Evolutionary conservation across 2,113 vertebrate species (phyloP), one percentile per base, ranked within the genome.

Genomic region (Vicugna pacos): DNA sequence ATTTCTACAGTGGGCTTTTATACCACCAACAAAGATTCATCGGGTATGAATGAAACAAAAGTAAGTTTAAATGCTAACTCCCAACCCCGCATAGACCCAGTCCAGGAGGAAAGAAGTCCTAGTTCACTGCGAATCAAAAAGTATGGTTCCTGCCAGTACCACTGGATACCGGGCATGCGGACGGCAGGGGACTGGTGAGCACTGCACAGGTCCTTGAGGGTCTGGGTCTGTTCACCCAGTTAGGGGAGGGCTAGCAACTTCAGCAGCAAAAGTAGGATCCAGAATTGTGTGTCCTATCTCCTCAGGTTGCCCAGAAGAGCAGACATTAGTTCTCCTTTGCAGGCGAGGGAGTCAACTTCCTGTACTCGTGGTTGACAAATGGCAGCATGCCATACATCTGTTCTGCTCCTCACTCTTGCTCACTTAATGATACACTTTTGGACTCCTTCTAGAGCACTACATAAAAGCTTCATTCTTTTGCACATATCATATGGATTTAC

Each of bases 111-210:
- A 70, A 24, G 46, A 19, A 73, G 17, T 58, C 22, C 10, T 65
- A 48, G 72, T 28, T 32, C 52, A 35, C 32, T 46, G 24, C 81
- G 58, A 93, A 69, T n/a, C 26, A 54, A 48, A 80, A 81, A 4
- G 1, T 13, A 76, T 38, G 30, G 65, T 9, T 77, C 35, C 35
- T 24, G 16, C 28, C 69, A 52, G 8, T 15, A 20, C 30, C 38
- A 1, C 2, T 46, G 14, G 8, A 69, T 14, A 38, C 6, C 13
- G 35, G 17, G 13, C 30, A n/a, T 69, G 73, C 38, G 50, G 20
- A 30, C 0, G 3, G 26, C 32, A 5, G 28, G 15, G n/a, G 8
- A n/a, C 8, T 7, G 2, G 30, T 24, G 24, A 60, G 14, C 38
- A 26, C 9, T 28, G 6, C 5, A 20, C 5, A 15, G 6, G 67